Percentiles rank a stretch among this genome's conserved stretches.
phyloP scores from a whole-genome alignment of 2,113 vertebrate genomes.

The Saguinus imperator region DNA sequence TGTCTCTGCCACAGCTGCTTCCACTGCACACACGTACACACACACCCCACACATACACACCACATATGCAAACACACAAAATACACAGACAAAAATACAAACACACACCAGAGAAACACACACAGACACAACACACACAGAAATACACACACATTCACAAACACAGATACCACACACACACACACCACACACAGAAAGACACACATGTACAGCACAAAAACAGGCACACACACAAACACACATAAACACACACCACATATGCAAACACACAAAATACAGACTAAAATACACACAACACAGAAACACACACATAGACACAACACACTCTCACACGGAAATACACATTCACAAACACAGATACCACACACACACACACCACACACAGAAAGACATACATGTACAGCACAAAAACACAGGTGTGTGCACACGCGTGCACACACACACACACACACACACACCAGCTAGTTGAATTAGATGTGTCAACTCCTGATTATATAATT shows the following conservation, averaged over 20 bases:
- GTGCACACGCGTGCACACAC: not conserved
- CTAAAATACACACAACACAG: no score
- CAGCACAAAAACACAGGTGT: no score
- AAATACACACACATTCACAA: not conserved
- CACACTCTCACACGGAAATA: no score
- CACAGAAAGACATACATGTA: not conserved
- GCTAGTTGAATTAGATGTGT: not conserved
- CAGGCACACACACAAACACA: not conserved
- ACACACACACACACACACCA: rapidly evolving
- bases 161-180: not conserved
- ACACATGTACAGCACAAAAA: not conserved
- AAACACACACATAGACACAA: not conserved
- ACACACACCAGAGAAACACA: not conserved
- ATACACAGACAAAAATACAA: not conserved
- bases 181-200: no score
- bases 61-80: not conserved
- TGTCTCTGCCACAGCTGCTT: no score
- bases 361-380: not conserved
- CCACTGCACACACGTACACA: not conserved
- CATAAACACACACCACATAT: not conserved
- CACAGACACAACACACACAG: not conserved
- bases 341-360: not conserved
- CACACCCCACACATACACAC: not conserved
- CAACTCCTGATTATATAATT: not conserved
- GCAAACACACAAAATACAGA: no score